These are phyloP conservation scores for Pelobates fuscus DNA, from an alignment of 2,113 vertebrate genomes.

Conservation along the genomic window DNA sequence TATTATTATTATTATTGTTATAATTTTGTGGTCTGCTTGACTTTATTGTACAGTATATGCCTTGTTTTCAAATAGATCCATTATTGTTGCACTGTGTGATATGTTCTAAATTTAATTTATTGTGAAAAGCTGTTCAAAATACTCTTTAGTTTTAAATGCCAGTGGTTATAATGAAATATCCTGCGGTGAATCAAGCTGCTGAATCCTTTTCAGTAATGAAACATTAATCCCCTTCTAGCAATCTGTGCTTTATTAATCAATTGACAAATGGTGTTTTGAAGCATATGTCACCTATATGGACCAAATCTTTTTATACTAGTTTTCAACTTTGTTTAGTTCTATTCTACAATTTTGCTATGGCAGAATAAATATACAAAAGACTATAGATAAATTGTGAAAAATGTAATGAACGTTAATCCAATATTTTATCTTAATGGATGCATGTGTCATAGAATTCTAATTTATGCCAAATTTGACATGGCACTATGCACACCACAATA, in stretches of 20 bases:
- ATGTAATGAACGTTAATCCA: background rate
- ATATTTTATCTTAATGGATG: background rate
- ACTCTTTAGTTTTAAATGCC: constrained; percentile 16
- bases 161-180: constrained; percentile 33
- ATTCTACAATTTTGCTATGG: background rate
- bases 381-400: background rate
- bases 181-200: constrained; percentile 38
- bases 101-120: constrained; percentile 24
- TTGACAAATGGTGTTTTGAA: constrained; percentile 26
- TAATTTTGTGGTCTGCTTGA: constrained; percentile 7
- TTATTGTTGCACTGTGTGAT: constrained; percentile 19
- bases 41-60: constrained; percentile 18
- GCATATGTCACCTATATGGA: constrained; percentile 18
- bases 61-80: constrained; percentile 8
- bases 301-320: background rate
- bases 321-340: constrained; percentile 13
- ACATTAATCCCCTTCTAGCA: constrained; percentile 17
- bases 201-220: constrained; percentile 31
- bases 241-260: constrained; percentile 36
- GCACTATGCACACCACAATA: background rate
- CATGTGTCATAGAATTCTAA: background rate
- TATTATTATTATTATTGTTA: constrained; percentile 13
- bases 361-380: constrained; percentile 1
- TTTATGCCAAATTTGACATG: background rate
- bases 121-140: constrained; percentile 34